Evolutionary conservation across 2,113 vertebrate species (phyloP).

Genomic region (Leucosticte australis): DNA sequence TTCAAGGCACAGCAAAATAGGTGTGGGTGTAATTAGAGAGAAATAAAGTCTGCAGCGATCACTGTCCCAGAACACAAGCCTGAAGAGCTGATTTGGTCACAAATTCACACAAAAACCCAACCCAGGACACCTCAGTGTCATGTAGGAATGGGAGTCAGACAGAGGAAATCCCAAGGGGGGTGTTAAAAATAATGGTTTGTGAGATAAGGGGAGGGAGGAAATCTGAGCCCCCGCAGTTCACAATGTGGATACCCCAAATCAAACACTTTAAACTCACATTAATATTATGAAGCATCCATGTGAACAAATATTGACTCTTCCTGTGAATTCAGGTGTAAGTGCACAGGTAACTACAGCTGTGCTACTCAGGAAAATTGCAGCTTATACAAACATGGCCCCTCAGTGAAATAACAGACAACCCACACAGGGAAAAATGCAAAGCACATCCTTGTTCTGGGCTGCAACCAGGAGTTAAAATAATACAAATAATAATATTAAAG

Average conservation of each 20-base stretch:
- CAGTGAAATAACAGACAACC: background rate
- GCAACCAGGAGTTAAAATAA: background rate
- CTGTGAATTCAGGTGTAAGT: background rate
- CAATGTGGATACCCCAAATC: background rate
- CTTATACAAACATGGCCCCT: background rate
- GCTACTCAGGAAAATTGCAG: background rate
- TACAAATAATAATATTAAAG: constrained; percentile 28
- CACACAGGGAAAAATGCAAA: background rate
- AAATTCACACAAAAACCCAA: background rate
- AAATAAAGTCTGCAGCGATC: background rate
- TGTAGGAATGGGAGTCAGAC: background rate
- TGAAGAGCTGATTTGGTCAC: background rate
- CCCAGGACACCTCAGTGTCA: too few species aligned
- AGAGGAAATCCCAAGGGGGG: background rate
- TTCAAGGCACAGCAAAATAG: background rate
- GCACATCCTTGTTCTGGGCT: background rate
- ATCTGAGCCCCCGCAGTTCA: background rate
- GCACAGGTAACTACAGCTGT: background rate
- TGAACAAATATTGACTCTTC: background rate
- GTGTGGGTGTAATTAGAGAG: background rate
- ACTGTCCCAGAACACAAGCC: background rate
- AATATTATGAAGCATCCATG: background rate
- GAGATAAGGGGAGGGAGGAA: background rate
- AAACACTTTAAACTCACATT: background rate
- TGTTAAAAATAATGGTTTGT: background rate